These are phyloP conservation scores for Neuroterus valhalla DNA, from an alignment of 1,140 invertebrate genomes.

Conservation along the genomic window DNA sequence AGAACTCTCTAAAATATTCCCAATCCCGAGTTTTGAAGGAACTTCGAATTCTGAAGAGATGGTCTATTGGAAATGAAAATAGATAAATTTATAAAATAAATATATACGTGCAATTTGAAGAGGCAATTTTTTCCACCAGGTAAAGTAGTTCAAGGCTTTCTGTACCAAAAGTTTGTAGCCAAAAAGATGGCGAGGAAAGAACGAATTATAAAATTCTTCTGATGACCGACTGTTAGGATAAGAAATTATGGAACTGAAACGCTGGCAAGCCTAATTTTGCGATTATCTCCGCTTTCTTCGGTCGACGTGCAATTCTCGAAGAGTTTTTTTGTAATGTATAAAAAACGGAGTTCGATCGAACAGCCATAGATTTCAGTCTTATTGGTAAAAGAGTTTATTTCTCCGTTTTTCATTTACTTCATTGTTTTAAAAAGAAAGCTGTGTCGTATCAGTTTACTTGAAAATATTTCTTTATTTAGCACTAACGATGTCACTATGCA, in stretches of 20 bases:
- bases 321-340: slow-evolving; percentile 22
- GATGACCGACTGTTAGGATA: background rate
- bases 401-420: slow-evolving; percentile 39
- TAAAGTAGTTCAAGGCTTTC: background rate
- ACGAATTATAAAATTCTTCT: slow-evolving; percentile 4
- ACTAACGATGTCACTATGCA: slow-evolving; percentile 70
- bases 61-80: no score
- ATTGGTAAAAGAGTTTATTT: slow-evolving; percentile 3
- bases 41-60: no score
- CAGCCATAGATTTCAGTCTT: background rate
- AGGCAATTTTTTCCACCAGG: background rate
- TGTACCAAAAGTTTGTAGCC: slow-evolving; percentile 2
- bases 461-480: slow-evolving; percentile 61
- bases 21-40: no score
- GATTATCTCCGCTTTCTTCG: background rate
- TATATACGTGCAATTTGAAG: background rate
- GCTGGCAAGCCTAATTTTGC: slow-evolving; percentile 1
- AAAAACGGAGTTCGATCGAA: slow-evolving; percentile 12
- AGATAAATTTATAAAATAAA: background rate
- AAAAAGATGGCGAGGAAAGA: background rate
- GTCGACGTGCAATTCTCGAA: background rate
- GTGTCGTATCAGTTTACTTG: slow-evolving; percentile 53
- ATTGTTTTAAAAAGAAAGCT: slow-evolving; percentile 44
- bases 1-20: no score
- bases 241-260: background rate